Conservation (phyloP, 2,888 invertebrate species). For the Ligdia adustata region DNA sequence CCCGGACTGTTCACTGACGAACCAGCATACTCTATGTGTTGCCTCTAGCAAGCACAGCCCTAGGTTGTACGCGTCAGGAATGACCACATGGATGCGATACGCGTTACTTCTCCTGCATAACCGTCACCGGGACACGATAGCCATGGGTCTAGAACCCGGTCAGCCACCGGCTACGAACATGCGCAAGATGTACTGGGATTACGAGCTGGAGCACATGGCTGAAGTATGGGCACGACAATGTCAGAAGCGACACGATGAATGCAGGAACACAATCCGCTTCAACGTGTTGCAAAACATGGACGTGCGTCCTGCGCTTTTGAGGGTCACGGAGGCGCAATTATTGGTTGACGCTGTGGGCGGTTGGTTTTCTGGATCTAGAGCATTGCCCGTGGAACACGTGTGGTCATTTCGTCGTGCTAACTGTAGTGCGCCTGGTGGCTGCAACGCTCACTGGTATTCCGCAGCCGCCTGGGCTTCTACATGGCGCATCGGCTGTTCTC, state of each 20-base stretch:
- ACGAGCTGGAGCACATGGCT: slow-evolving; percentile 73
- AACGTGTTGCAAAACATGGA: slow-evolving; percentile 77
- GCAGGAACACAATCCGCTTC: slow-evolving; percentile 71
- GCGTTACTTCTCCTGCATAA: slow-evolving; percentile 73
- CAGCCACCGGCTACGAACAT: slow-evolving; percentile 79
- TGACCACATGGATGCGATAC: slow-evolving; percentile 77
- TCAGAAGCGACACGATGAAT: slow-evolving; percentile 77
- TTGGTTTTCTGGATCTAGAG: slow-evolving; percentile 75
- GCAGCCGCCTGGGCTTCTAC: slow-evolving; percentile 77
- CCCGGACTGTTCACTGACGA: slow-evolving; percentile 71
- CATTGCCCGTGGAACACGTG: slow-evolving; percentile 63
- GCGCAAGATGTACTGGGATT: slow-evolving; percentile 81
- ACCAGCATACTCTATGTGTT: slow-evolving; percentile 72
- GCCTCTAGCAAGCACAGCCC: slow-evolving; percentile 63
- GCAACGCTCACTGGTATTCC: slow-evolving; percentile 74
- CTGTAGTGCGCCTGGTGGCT: slow-evolving; percentile 71
- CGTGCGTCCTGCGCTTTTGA: slow-evolving; percentile 65
- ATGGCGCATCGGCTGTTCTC: slow-evolving; percentile 75
- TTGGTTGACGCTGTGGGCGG: slow-evolving; percentile 73
- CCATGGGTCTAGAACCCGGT: slow-evolving; percentile 73
- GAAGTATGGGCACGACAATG: slow-evolving; percentile 79
- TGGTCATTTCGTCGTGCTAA: slow-evolving; percentile 68
- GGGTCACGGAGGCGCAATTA: slow-evolving; percentile 72
- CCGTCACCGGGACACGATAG: slow-evolving; percentile 74
- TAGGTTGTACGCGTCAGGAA: slow-evolving; percentile 69